phyloP scores from a whole-genome alignment of 2,888 invertebrate species.

The Chloroclysta siterata region DNA sequence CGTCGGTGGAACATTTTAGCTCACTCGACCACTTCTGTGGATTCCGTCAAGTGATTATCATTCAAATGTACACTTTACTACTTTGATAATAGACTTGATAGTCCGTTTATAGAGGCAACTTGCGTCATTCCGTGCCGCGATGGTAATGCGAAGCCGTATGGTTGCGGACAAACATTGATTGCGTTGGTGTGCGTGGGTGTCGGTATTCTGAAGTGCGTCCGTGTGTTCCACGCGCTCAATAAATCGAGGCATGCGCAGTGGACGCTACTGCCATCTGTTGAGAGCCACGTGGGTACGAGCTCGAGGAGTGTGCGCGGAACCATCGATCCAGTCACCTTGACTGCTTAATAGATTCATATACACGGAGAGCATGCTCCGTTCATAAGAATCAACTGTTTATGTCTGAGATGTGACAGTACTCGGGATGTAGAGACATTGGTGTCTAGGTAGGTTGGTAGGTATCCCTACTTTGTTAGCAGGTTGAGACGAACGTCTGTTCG shows the following conservation, averaged over 20 bases:
- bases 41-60: conserved; percentile 34
- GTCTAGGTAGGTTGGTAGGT: too few species aligned
- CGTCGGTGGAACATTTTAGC: conserved; percentile 72
- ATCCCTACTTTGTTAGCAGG: neutral
- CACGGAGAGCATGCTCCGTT: conserved; percentile 59
- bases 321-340: conserved; percentile 80
- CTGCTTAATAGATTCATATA: conserved; percentile 78
- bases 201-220: conserved; percentile 24
- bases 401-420: conserved; percentile 23
- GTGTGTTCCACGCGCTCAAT: conserved; percentile 72
- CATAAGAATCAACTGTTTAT: conserved; percentile 55
- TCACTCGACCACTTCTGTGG: conserved; percentile 66
- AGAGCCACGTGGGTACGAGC: conserved; percentile 67
- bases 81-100: conserved; percentile 42
- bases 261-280: conserved; percentile 77
- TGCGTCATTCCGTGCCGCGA: conserved; percentile 74
- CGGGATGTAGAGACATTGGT: conserved; percentile 30
- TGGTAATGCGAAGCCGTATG: conserved; percentile 79
- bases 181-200: conserved; percentile 60
- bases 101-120: conserved; percentile 45
- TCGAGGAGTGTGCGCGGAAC: conserved; percentile 57
- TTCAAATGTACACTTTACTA: conserved; percentile 33
- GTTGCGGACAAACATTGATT: conserved; percentile 78
- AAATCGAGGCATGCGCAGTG: conserved; percentile 74
- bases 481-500: neutral